phyloP scores from a whole-genome alignment of 2,888 invertebrate species.

The Pardosa pseudoannulata region DNA sequence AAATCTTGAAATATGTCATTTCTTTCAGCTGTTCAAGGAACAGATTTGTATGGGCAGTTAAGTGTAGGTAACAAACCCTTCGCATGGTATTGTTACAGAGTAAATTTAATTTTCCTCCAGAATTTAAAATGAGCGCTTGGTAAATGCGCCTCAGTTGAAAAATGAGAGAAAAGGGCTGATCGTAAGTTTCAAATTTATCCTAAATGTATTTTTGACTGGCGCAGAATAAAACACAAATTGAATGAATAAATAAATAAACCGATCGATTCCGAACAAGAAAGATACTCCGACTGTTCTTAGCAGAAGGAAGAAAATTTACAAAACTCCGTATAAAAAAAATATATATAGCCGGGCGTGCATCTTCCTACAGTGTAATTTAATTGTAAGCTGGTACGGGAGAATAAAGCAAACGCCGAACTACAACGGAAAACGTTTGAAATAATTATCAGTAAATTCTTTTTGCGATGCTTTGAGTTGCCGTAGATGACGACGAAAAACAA shows the following conservation, averaged over 20 bases:
- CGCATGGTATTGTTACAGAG: too few relatives aligned
- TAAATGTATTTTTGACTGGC: conserved; percentile 7
- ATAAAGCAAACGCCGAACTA: neutral
- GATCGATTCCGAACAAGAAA: neutral
- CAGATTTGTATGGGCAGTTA: too few relatives aligned
- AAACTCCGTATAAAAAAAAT: neutral
- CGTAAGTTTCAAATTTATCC: conserved; percentile 4
- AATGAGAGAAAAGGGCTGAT: neutral
- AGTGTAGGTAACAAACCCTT: too few relatives aligned
- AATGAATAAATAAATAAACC: conserved; percentile 5
- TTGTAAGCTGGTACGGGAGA: neutral
- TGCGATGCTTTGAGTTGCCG: too few relatives aligned
- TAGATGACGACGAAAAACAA: too few relatives aligned
- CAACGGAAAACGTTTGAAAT: too few relatives aligned
- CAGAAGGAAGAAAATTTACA: neutral
- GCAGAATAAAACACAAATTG: neutral
- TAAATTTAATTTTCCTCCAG: neutral
- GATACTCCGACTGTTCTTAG: neutral
- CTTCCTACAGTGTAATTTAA: neutral
- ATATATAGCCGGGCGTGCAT: too few relatives aligned
- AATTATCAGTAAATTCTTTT: too few relatives aligned
- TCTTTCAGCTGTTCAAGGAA: too few relatives aligned
- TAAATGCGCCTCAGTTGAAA: neutral
- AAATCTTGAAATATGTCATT: too few relatives aligned
- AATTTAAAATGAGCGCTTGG: neutral